These are phyloP conservation scores for Megaustenia siamemsis DNA, from an alignment of 2,888 invertebrate species.

Conservation along the genomic window DNA sequence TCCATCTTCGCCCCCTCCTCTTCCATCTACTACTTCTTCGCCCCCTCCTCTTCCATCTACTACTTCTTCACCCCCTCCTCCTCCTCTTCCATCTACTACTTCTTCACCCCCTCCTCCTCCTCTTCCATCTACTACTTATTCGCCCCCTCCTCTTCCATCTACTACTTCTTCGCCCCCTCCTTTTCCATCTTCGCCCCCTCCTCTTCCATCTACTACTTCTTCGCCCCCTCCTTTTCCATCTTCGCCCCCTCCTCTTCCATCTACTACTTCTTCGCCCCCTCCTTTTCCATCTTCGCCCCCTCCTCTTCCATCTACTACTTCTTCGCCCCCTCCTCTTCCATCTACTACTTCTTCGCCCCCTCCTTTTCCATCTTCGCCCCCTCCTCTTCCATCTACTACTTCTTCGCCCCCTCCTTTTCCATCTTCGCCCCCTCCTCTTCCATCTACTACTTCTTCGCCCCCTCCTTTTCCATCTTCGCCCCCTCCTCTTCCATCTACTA, in stretches of 20 bases:
- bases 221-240: background rate
- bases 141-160: background rate
- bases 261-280: background rate
- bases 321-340: background rate
- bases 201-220: background rate
- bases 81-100: too few species aligned
- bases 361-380: background rate
- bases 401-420: background rate
- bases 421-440: background rate
- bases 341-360: background rate
- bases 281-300: too few species aligned
- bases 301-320: background rate
- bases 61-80: too few species aligned
- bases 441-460: background rate
- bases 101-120: background rate
- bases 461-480: background rate
- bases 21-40: too few species aligned
- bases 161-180: background rate
- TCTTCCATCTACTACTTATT: background rate
- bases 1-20: too few species aligned
- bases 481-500: background rate
- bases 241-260: background rate
- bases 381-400: background rate
- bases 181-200: background rate
- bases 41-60: too few species aligned